Conservation (phyloP, 2,797 vertebrate species). For the Pyrocephalus nanus region DNA sequence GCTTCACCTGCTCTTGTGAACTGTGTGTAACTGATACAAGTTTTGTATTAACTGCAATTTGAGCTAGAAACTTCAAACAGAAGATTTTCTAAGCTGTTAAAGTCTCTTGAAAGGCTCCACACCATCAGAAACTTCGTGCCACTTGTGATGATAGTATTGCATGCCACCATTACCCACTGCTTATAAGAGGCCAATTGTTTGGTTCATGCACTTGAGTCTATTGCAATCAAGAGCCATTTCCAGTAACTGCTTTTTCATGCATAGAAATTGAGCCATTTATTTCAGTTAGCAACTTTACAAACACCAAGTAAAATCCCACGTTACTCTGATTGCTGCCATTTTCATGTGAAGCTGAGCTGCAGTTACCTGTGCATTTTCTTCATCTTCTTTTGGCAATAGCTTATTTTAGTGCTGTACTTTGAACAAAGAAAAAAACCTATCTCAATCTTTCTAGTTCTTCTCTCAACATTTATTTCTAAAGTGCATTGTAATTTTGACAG, state of each 20-base stretch:
- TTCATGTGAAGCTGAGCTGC: not conserved
- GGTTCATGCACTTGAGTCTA: not conserved
- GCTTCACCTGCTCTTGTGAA: not conserved
- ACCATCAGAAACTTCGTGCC: too few species aligned
- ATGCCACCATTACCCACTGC: not conserved
- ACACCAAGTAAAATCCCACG: not conserved
- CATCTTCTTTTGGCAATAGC: not conserved
- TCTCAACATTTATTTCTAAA: not conserved
- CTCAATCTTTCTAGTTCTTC: not conserved
- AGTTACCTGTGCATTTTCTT: not conserved
- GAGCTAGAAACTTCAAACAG: not conserved
- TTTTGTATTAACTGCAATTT: not conserved
- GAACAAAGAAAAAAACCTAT: not conserved
- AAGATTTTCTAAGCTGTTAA: not conserved
- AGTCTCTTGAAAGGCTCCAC: not conserved
- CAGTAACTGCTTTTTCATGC: not conserved
- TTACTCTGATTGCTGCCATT: not conserved
- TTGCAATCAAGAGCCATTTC: not conserved
- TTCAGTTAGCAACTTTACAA: not conserved
- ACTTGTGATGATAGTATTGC: not conserved
- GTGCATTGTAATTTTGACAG: not conserved
- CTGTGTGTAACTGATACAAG: rapidly evolving
- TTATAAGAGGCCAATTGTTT: not conserved
- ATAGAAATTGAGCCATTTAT: not conserved
- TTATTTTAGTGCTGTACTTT: not conserved